A percentile compares a stretch with the other conserved stretches of the same genome.
phyloP scores from a whole-genome alignment of 1,140 invertebrate genomes.

The Pantala flavescens region DNA sequence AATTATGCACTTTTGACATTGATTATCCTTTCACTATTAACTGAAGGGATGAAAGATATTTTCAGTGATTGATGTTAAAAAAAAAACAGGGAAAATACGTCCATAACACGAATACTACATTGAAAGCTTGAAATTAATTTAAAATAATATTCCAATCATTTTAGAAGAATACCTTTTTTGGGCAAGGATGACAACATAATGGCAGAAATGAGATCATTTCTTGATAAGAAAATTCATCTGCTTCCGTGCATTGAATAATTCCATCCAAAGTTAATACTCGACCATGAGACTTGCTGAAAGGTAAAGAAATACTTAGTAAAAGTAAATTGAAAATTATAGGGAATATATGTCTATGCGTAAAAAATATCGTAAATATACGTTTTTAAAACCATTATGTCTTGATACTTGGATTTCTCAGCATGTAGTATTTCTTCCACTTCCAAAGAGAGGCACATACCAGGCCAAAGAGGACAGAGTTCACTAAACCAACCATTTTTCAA shows the following conservation, averaged over 20 bases:
- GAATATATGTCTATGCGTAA: neutral
- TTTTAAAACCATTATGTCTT: constrained; percentile 81
- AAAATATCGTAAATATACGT: constrained; percentile 51
- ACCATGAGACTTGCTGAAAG: constrained; percentile 70
- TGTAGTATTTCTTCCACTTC: constrained; percentile 77
- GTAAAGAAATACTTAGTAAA: constrained; percentile 14
- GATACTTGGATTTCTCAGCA: constrained; percentile 72
- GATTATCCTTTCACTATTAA: no score
- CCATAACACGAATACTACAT: no score
- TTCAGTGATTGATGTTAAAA: no score
- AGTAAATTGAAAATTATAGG: neutral
- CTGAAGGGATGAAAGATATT: no score
- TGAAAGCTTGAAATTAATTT: no score
- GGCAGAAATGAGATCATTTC: constrained; percentile 97
- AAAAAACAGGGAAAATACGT: no score
- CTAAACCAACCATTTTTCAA: constrained; percentile 82
- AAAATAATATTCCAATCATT: no score
- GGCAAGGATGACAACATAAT: constrained; percentile 80
- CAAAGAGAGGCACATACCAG: constrained; percentile 80
- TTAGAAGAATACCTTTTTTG: constrained; percentile 58
- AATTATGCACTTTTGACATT: no score
- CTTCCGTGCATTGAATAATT: constrained; percentile 92
- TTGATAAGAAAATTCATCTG: constrained; percentile 96
- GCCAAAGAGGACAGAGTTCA: constrained; percentile 81
- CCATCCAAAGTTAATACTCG: constrained; percentile 86